Percentiles rank a stretch among this genome's conserved stretches.
Conservation (phyloP, 2,113 vertebrate species). For the Anarhynchus alexandrinus region DNA sequence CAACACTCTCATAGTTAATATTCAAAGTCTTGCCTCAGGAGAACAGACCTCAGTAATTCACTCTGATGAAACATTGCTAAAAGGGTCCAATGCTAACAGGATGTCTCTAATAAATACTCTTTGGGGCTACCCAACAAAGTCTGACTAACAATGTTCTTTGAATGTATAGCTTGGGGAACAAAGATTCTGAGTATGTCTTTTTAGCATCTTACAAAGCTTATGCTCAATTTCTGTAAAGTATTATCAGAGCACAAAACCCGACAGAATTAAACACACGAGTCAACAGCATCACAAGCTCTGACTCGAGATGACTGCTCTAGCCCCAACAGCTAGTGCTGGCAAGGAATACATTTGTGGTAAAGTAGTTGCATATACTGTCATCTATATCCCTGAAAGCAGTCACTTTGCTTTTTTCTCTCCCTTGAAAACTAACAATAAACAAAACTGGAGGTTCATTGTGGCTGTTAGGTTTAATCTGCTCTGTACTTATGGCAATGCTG, state of each 20-base stretch:
- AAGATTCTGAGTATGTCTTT: neutral
- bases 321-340: neutral
- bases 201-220: neutral
- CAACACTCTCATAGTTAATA: neutral
- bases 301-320: neutral
- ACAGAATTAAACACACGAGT: neutral
- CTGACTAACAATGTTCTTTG: neutral
- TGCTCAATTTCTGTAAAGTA: neutral
- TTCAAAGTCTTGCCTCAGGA: neutral
- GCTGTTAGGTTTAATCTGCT: neutral
- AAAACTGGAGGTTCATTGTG: neutral
- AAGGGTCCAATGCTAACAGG: neutral
- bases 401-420: neutral
- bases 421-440: neutral
- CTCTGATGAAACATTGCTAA: neutral
- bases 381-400: neutral
- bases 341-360: neutral
- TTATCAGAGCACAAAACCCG: neutral
- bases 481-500: neutral
- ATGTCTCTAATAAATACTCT: neutral
- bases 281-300: neutral
- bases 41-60: neutral
- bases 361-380: neutral
- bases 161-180: neutral
- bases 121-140: neutral